Evolutionary conservation across 2,888 invertebrate species (phyloP), one percentile per base, ranked within the genome.

Genomic region (Sceliomorpha sp.): DNA sequence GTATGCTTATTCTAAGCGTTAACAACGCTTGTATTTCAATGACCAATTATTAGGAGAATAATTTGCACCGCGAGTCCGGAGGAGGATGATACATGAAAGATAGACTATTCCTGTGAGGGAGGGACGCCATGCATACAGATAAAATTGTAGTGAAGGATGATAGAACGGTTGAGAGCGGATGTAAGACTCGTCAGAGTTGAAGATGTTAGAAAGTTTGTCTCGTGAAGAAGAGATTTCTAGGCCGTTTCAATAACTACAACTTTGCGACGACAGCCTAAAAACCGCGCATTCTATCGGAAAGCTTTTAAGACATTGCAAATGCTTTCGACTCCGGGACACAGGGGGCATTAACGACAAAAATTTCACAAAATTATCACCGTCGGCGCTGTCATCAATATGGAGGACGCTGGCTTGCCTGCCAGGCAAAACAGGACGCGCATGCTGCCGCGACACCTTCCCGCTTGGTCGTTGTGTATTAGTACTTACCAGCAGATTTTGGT

Each of bases 351-450:
- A 89, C 90, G 89, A 90, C 90, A 90, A 91, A 91, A 91, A 91
- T 91, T 91, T 91, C 91, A 88, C 88, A 89, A 90, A 91, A 91
- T 91, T 91, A 91, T 91, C 92, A 91, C 91, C 89, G 91, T 90
- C 90, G 91, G 92, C 92, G 92, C 92, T 92, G 92, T 90, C 91
- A 91, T 91, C 91, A 91, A 91, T 89, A 90, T 90, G 90, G 90
- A 89, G 89, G 85, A 83, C 84, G 82, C 80, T 72, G 72, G 26
- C 59, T 53, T 59, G 36, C 29, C 9, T 58, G 34, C 47, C 39
- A 40, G 13, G 74, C 72, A 69, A 73, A 76, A 70, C 72, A 72
- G 70, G 77, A 73, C 70, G 73, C 77, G 55, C 71, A 53, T 75
- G 72, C 73, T 62, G 71, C 63, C 69, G 59, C 68, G 77, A 9